phyloP scores from a whole-genome alignment of 2,797 vertebrate genomes.

The Sebastes oblongus region DNA sequence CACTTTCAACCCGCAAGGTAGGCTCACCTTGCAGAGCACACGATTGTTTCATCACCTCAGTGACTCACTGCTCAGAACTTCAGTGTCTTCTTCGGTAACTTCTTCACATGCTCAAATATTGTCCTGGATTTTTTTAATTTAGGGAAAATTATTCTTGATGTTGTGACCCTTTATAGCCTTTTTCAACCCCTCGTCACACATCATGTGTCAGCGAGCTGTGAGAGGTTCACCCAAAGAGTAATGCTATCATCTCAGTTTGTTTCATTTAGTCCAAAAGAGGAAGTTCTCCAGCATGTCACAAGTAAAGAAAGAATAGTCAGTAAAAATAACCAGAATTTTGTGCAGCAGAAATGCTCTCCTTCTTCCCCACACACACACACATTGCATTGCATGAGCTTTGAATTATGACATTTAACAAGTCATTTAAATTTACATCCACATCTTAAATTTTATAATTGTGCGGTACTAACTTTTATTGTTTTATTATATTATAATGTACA shows the following conservation, averaged over 20 bases:
- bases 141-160: not conserved
- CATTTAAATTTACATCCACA: not conserved
- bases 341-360: not conserved
- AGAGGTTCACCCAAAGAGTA: not conserved
- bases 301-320: not conserved
- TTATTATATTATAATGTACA: not conserved
- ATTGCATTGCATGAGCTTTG: not conserved
- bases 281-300: not conserved
- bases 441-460: not conserved
- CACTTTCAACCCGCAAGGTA: constrained; percentile 35
- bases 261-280: not conserved
- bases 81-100: not conserved
- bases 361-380: not conserved
- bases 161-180: not conserved
- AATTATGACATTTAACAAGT: not conserved
- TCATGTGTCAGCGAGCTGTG: not conserved
- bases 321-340: not conserved
- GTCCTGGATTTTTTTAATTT: not conserved
- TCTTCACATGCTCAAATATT: not conserved
- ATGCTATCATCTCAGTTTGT: not conserved
- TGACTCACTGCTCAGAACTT: constrained; percentile 59
- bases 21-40: constrained; percentile 32
- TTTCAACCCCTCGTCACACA: too few species aligned
- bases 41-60: constrained; percentile 53
- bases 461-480: not conserved